A percentile compares a stretch with the other conserved stretches of the same genome.
Conservation (phyloP, 2,888 invertebrate genomes). For the Amiota minor region DNA sequence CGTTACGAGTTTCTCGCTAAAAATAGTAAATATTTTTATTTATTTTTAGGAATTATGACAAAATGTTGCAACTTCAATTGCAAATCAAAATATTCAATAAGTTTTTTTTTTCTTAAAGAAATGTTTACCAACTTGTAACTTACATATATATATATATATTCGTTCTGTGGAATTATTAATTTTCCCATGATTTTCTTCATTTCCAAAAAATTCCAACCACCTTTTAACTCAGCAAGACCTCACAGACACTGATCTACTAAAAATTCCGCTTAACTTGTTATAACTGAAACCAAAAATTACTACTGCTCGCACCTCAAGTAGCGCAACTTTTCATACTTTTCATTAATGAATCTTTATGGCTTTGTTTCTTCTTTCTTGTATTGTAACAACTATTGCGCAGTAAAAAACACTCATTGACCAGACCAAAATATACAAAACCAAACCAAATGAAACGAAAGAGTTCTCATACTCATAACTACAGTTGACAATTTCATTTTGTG, state of each 20-base stretch:
- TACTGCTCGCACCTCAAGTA: constrained; percentile 33
- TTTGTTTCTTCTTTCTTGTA: constrained; percentile 19
- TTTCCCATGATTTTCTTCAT: not conserved
- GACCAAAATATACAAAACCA: not conserved
- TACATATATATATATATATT: no score
- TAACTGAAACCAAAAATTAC: constrained; percentile 1
- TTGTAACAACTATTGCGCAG: constrained; percentile 20
- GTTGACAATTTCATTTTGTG: constrained; percentile 39
- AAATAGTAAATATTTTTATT: constrained; percentile 17
- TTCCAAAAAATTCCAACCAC: constrained; percentile 48
- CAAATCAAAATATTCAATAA: not conserved
- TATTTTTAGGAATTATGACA: constrained; percentile 6
- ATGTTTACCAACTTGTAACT: no score
- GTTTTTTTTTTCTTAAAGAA: no score
- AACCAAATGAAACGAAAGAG: constrained; percentile 35
- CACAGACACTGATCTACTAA: constrained; percentile 42
- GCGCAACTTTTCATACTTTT: constrained; percentile 46
- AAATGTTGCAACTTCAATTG: constrained; percentile 3
- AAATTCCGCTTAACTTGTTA: constrained; percentile 58
- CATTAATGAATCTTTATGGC: constrained; percentile 63
- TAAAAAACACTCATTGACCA: not conserved
- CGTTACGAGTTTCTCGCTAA: constrained; percentile 45
- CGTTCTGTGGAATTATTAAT: no score
- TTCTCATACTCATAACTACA: constrained; percentile 60
- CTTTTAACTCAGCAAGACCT: constrained; percentile 51